These are phyloP conservation scores for Brachyhypopomus occidentalis DNA, from an alignment of 2,113 vertebrate genomes.

Conservation along the genomic window DNA sequence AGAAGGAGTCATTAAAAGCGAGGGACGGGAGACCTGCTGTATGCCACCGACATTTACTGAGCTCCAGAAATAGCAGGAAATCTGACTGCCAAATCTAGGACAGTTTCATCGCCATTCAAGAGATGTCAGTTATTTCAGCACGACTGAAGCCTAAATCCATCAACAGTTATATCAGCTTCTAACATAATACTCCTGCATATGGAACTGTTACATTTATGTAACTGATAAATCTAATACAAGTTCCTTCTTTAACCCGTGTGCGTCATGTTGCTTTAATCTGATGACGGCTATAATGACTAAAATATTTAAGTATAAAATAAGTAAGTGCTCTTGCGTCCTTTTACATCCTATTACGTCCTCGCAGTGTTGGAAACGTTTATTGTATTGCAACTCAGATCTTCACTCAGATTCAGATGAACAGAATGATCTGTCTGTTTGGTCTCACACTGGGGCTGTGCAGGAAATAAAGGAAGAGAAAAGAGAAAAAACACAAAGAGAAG, in stretches of 20 bases:
- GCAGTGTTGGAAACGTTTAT: neutral
- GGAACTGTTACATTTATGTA: neutral
- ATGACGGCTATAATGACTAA: too few relatives aligned
- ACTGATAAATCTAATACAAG: too few relatives aligned
- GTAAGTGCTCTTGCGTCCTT: too few relatives aligned
- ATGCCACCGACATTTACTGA: neutral
- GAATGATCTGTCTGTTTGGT: neutral
- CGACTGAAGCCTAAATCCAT: neutral
- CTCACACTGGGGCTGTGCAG: neutral
- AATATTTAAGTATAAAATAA: too few relatives aligned
- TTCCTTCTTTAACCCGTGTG: too few relatives aligned
- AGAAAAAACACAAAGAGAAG: neutral
- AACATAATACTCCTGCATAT: neutral
- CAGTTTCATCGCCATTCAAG: neutral
- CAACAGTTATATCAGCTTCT: neutral
- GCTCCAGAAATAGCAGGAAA: neutral
- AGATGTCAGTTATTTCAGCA: neutral
- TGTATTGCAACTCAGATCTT: neutral
- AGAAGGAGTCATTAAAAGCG: slow-evolving; percentile 17
- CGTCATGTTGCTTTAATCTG: too few relatives aligned
- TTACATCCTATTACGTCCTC: too few relatives aligned
- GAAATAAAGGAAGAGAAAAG: neutral
- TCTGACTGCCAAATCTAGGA: neutral
- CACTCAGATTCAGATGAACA: neutral
- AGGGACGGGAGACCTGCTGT: neutral